Base-by-base conservation (phyloP, 2,888 invertebrate genomes). In the Lomographa bimaculata region DNA sequence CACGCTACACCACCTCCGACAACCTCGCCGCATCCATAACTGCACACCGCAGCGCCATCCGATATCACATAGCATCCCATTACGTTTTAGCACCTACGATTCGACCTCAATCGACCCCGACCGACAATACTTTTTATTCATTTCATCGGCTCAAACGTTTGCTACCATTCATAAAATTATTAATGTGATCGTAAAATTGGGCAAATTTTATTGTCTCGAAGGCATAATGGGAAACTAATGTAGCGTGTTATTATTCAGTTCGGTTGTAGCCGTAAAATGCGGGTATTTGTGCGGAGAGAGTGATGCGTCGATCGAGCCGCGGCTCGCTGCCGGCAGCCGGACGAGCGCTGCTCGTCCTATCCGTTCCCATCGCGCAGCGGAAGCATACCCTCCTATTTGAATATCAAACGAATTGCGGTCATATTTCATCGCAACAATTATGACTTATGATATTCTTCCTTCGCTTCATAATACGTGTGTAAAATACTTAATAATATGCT, bases 91-190 rank as follows among this genome's bases (percentile, higher is more conserved):
- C 80, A 77, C 73, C 71, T 75, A 63, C 64, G 65, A 64, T 73
- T 67, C 73, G 83, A 80, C 85, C 79, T 74, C 79, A 60, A 71
- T 76, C 71, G 69, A 65, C 75, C 71, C 59, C 47, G 54, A 67
- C 61, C 62, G 65, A 65, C 41, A 64, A 68, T 59, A 69, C 66
- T 68, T 80, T 79, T 81, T 82, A 78, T 83, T 80, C 75, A 78
- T 79, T 79, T 76, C 79, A 72, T 71, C 72, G 74, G 73, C 77
- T 82, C 73, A 76, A 83, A 80, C 77, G 71, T 81, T 82, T 81
- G 86, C 84, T 82, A 80, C 85, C 84, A 86, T 89, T 89, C 87
- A 87, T 87, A 89, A 89, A 89, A 89, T 87, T 89, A 89, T 89
- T 89, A 84, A 89, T 89, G 89, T 64, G 84, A 81, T 89, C 89